Conservation (phyloP, 1,140 invertebrate species). For the Platyscapa corneri region DNA sequence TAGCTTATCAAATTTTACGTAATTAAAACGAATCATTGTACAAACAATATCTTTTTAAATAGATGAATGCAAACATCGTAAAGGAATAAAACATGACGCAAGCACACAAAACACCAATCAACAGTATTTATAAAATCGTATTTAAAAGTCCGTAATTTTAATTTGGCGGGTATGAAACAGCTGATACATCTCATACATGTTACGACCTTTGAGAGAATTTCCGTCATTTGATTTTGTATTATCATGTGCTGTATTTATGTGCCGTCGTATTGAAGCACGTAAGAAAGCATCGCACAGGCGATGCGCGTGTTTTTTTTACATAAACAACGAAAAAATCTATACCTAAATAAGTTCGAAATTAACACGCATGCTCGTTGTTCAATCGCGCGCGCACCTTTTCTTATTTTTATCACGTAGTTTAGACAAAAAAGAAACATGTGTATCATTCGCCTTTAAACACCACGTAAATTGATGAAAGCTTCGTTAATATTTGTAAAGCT, state of each 20-base stretch:
- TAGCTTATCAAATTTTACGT: background rate
- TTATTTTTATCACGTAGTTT: background rate
- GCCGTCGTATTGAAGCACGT: too few relatives aligned
- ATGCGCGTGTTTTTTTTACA: background rate
- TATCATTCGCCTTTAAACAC: background rate
- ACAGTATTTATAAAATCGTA: background rate
- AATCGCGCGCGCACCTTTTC: background rate
- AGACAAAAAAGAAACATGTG: background rate
- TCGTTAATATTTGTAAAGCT: background rate
- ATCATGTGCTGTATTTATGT: too few relatives aligned
- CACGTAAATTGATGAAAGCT: background rate
- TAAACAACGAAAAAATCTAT: slow-evolving; percentile 27
- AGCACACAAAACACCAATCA: background rate
- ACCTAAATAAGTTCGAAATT: slow-evolving; percentile 27
- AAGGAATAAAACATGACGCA: background rate
- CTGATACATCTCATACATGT: background rate
- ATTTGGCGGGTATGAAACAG: background rate
- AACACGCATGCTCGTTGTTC: background rate
- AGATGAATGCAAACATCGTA: background rate
- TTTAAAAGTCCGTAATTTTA: background rate
- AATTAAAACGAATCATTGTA: background rate
- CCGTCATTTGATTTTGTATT: background rate
- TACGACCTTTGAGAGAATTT: background rate
- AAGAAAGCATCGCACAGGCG: background rate
- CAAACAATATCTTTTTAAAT: background rate